Base-by-base conservation (phyloP, 2,113 vertebrate species). In the Xerus inauris region DNA sequence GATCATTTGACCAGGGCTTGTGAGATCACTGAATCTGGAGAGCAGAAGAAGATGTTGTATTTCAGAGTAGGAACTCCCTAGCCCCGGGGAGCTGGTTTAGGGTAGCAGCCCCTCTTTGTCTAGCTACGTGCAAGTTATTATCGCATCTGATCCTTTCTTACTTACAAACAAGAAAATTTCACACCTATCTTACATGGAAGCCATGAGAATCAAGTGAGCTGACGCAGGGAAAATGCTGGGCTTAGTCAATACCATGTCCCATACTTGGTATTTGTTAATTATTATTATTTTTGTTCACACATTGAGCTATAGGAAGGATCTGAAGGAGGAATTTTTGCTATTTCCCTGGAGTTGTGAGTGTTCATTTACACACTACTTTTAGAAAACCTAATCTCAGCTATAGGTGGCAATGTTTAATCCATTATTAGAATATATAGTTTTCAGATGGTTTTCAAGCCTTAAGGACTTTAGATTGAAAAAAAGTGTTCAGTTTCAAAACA, bases 341-440 rank as follows among this genome's bases (percentile, higher is more conserved):
- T 84, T 90, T 86, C 65, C n/a, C 14, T 51, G 5, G 30, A 94
- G 30, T 6, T 51, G n/a, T 26, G 8, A 64, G 11, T 79, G 3
- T 76, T 76, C 17, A n/a, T 86, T 86, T 81, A 62, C 8, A 45
- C 8, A 83, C 26, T 16, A 42, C 38, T 89, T 96, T 72, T 87
- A 38, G 49, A 87, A 97, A 91, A 54, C 51, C 24, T 69, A 38
- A 80, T 69, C 47, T 95, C 75, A 89, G 59, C 38, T 94, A 94
- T 67, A 79, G 65, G 67, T 90, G 71, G 30, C 54, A 69, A 76
- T 71, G 38, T 87, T 95, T 91, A 97, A 75, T 67, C 22, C 81
- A 83, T 87, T 90, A 82, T 75, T 79, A 87, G 40, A 72, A 14
- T 32, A 20, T 71, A 71, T 5, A 16, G 59, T 95, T 71, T 71